A percentile compares a stretch with the other conserved stretches of the same genome.
Conservation (phyloP, 2,888 invertebrate species). For the Allophyes oxyacanthae region DNA sequence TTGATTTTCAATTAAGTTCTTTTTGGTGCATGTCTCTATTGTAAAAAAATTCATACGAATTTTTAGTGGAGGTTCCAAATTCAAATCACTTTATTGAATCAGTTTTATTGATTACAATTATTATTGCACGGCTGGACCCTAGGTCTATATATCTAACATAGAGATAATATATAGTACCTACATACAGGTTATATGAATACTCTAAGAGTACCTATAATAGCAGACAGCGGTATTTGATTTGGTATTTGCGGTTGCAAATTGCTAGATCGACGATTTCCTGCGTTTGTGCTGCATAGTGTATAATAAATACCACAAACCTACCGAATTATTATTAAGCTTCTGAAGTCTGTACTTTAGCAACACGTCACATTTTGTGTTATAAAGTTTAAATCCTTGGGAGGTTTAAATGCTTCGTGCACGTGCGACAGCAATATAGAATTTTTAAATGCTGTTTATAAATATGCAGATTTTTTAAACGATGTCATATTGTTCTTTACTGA, state of each 20-base stretch:
- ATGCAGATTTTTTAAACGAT: background rate
- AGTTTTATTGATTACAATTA: too few species aligned
- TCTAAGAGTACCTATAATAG: too few species aligned
- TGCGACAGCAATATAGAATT: background rate
- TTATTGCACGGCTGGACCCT: too few species aligned
- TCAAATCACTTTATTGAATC: too few species aligned
- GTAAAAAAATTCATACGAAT: too few species aligned
- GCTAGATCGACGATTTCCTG: slow-evolving; percentile 19
- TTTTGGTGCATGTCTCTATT: too few species aligned
- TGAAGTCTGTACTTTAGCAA: background rate
- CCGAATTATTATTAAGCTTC: background rate
- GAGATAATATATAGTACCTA: slow-evolving; percentile 10
- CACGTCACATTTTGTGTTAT: background rate
- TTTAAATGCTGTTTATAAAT: background rate
- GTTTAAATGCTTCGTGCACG: background rate
- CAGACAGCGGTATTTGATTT: slow-evolving; percentile 42
- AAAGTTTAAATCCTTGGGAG: background rate
- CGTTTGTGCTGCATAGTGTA: slow-evolving; percentile 7
- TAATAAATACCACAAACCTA: background rate
- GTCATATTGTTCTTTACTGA: background rate
- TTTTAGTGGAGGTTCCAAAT: too few species aligned
- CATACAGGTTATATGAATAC: too few species aligned
- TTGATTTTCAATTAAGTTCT: too few species aligned
- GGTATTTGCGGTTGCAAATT: slow-evolving; percentile 49
- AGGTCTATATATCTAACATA: too few species aligned